These are phyloP conservation scores for Pogonomyrmex californicus DNA, from an alignment of 1,140 invertebrate species.

Conservation along the genomic window DNA sequence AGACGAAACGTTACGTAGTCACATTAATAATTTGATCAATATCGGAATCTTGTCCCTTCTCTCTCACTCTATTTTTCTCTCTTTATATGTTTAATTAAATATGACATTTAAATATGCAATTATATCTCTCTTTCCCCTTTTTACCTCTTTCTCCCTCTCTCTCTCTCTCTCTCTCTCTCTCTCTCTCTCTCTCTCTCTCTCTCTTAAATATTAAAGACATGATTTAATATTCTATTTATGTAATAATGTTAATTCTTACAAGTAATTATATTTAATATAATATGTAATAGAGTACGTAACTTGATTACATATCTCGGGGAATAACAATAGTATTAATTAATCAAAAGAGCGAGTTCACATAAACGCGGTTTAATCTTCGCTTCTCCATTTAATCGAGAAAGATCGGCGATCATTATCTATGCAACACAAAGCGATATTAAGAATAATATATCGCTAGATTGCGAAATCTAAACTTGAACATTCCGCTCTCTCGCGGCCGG, in stretches of 20 bases:
- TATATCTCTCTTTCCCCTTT: not conserved
- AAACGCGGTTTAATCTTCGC: not conserved
- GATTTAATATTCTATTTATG: conserved; percentile 18
- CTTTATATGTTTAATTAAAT: conserved; percentile 29
- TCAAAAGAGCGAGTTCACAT: not conserved
- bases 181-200: not conserved
- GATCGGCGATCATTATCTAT: not conserved
- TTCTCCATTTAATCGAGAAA: not conserved
- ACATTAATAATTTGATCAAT: not conserved
- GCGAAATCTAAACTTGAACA: not conserved
- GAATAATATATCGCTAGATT: not conserved
- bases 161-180: not conserved
- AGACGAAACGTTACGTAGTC: not conserved
- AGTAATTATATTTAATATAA: conserved; percentile 6
- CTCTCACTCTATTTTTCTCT: too few species aligned
- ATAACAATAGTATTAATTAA: conserved; percentile 16
- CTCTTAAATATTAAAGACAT: not conserved
- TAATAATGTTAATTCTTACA: conserved; percentile 9
- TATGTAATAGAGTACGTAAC: not conserved
- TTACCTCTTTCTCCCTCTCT: not conserved
- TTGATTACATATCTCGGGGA: conserved; percentile 8
- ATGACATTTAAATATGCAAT: conserved; percentile 8
- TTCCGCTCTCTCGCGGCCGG: not conserved
- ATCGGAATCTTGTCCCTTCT: not conserved
- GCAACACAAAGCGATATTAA: not conserved